Base-by-base conservation (phyloP, 2,113 vertebrate species). In the Lathamus discolor region DNA sequence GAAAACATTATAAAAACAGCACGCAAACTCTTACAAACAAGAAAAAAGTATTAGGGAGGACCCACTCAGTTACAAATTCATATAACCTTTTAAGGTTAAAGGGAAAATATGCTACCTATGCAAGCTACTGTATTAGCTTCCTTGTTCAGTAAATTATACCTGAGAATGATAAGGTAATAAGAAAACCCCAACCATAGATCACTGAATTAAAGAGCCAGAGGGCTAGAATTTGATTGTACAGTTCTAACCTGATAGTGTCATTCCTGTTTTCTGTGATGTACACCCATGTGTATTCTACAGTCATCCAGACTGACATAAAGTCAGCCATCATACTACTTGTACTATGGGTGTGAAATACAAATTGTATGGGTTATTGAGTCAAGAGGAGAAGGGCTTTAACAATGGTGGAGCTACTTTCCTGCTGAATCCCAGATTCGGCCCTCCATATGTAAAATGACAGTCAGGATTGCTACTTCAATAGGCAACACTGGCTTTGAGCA, bases 1-100 rank as follows among this genome's bases (percentile, higher is more conserved):
- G 98, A 98, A 99, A 99, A 99, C 98, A 99, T 98, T 98, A 94
- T 95, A 98, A 98, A 94, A 98, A 98, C 97, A 97, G 98, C 98
- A 98, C 94, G 97, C 97, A 98, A 98, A 98, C 95, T 96, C 98
- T 98, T 97, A 98, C 75, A 96, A 94, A 94, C 94, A 98, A 96
- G 94, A 95, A 97, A 96, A 94, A 96, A 95, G 88, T 81, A 95
- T 69, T 81, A 81, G 91, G 76, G 88, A 88, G 90, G 92, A 91
- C 82, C 64, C 31, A 68, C 39, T 90, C 83, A 57, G 66, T 94
- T 92, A 93, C 73, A 95, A 83, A 79, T 83, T 84, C 78, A 33
- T 54, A 74, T 73, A 95, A 79, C 83, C 87, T 90, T 80, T 92
- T 95, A 72, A 86, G 88, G 93, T 59, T 74, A 88, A 89, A 96